Evolutionary conservation across 1,140 invertebrate species (phyloP).

Genomic region (Ceratosolen solmsi): DNA sequence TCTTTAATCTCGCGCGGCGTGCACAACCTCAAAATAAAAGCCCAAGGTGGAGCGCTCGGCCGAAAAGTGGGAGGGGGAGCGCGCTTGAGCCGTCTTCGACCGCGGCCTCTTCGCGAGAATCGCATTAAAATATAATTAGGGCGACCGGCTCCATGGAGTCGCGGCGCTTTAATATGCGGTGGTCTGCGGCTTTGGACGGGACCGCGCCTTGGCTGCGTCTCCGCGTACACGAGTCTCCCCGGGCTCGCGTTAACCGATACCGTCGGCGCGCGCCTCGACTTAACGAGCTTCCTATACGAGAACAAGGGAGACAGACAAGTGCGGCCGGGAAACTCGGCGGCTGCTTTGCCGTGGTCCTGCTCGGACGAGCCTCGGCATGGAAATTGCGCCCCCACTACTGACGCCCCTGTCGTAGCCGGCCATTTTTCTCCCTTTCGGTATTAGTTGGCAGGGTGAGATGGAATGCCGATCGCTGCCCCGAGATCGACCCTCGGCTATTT

Average conservation of each 20-base stretch:
- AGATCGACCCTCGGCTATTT: neutral
- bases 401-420: too few relatives aligned
- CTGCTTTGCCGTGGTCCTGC: constrained; percentile 27
- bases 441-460: neutral
- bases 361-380: too few relatives aligned
- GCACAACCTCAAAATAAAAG: neutral
- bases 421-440: neutral
- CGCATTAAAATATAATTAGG: constrained; percentile 47
- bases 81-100: neutral
- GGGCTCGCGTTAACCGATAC: constrained; percentile 27
- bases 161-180: constrained; percentile 42
- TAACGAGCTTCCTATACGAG: constrained; percentile 43
- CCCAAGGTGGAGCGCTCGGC: neutral
- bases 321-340: neutral
- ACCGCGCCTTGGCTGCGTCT: neutral
- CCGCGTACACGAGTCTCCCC: neutral
- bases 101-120: constrained; percentile 31
- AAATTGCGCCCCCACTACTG: too few relatives aligned
- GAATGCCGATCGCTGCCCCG: neutral
- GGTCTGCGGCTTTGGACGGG: constrained; percentile 35
- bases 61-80: neutral
- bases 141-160: neutral
- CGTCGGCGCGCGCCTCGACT: neutral
- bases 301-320: constrained; percentile 24
- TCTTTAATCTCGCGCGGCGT: constrained; percentile 39